A percentile compares a stretch with the other conserved stretches of the same genome.
phyloP scores from a whole-genome alignment of 2,113 vertebrate genomes.

The Cryptomyrus ogoouensis region DNA sequence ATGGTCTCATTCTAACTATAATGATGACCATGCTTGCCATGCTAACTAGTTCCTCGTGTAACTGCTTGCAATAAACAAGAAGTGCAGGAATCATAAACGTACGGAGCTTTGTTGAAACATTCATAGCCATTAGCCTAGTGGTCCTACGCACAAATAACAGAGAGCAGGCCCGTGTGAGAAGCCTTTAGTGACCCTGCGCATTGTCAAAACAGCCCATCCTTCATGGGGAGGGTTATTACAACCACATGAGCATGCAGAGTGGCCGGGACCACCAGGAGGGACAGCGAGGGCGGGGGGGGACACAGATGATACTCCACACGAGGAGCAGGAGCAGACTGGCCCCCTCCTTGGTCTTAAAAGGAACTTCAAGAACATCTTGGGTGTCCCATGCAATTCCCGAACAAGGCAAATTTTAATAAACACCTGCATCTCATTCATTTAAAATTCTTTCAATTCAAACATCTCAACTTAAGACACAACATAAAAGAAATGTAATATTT shows the following conservation, averaged over 20 bases:
- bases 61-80: neutral
- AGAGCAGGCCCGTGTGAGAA: neutral
- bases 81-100: neutral
- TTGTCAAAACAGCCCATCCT: neutral
- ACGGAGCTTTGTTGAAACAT: neutral
- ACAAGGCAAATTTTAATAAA: neutral
- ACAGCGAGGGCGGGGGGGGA: neutral
- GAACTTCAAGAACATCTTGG: neutral
- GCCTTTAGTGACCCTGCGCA: neutral
- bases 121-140: neutral
- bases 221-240: neutral
- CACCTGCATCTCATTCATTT: neutral
- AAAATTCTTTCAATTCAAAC: neutral
- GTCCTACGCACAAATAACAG: neutral
- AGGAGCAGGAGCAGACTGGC: neutral
- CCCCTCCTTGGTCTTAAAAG: neutral
- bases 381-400: neutral
- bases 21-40: neutral
- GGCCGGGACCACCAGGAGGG: neutral
- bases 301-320: neutral
- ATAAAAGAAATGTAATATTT: neutral
- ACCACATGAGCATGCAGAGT: slow-evolving; percentile 5
- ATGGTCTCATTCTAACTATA: neutral
- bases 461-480: neutral
- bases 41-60: neutral